Conservation (phyloP, 2,888 invertebrate species). For the Hyalella azteca region DNA sequence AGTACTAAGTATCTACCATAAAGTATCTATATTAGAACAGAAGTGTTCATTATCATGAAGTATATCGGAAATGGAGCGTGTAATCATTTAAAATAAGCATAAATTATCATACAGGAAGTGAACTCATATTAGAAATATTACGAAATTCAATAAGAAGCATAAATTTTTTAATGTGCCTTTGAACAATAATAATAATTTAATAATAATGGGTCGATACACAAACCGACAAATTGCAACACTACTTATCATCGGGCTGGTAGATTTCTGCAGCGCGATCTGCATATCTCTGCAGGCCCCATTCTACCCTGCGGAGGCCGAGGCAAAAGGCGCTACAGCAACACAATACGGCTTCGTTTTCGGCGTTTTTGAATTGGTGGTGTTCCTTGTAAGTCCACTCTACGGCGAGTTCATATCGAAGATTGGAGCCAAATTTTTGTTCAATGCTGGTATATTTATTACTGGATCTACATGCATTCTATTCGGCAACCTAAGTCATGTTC, state of each 20-base stretch:
- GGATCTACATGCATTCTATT: slow-evolving; percentile 66
- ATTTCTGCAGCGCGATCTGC: slow-evolving; percentile 83
- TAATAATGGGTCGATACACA: not conserved
- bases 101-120: too few species aligned
- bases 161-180: too few species aligned
- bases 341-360: slow-evolving; percentile 88
- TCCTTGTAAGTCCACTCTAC: slow-evolving; percentile 58
- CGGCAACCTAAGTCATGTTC: slow-evolving; percentile 63
- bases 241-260: slow-evolving; percentile 78
- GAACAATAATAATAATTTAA: too few species aligned
- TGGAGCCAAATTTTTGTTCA: slow-evolving; percentile 65
- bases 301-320: slow-evolving; percentile 83
- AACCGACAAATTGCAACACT: slow-evolving; percentile 68
- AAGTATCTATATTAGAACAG: too few species aligned
- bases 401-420: slow-evolving; percentile 62
- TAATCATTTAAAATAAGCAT: too few species aligned
- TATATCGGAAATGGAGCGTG: too few species aligned
- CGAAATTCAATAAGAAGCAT: too few species aligned
- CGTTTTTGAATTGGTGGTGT: slow-evolving; percentile 82
- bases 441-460: slow-evolving; percentile 65
- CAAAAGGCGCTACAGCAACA: slow-evolving; percentile 80
- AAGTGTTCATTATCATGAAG: too few species aligned
- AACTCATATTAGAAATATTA: too few species aligned
- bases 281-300: slow-evolving; percentile 85
- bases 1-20: too few species aligned